Evolutionary conservation across 2,797 vertebrate species (phyloP).

Genomic region (Gobio occitaniae): DNA sequence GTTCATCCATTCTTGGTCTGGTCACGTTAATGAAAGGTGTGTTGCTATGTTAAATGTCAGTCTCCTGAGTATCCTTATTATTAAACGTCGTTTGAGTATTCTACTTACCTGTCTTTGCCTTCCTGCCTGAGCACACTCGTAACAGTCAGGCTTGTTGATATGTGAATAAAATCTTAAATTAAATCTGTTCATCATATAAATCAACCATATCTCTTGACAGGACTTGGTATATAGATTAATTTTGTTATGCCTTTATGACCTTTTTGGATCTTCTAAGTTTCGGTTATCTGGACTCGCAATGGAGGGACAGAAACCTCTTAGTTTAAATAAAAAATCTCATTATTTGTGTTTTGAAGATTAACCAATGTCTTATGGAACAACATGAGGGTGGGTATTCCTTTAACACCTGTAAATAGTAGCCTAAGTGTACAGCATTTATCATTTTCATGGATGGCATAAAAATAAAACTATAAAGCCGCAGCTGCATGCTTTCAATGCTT

Average conservation of each 20-base stretch:
- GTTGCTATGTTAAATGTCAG: too few species aligned
- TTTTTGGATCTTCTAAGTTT: neutral
- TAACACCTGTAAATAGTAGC: neutral
- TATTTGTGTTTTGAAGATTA: neutral
- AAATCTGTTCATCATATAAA: neutral
- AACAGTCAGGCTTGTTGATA: neutral
- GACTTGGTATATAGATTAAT: neutral
- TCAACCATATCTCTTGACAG: neutral
- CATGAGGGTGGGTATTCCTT: neutral
- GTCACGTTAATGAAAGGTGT: too few species aligned
- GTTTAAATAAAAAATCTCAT: neutral
- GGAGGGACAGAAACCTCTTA: neutral
- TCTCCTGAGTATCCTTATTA: too few species aligned
- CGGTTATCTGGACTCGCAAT: neutral
- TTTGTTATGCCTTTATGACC: neutral
- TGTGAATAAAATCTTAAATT: neutral
- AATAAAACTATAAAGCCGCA: neutral
- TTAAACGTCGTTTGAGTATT: too few species aligned
- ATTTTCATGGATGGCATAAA: slow-evolving; percentile 11
- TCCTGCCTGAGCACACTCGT: too few species aligned
- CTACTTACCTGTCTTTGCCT: too few species aligned
- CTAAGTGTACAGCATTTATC: slow-evolving; percentile 8
- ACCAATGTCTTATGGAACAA: neutral
- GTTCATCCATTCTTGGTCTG: too few species aligned
- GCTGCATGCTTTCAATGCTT: slow-evolving; percentile 22